These are phyloP conservation scores for Gobiocypris rarus DNA, from an alignment of 2,113 vertebrate species.

Conservation along the genomic window DNA sequence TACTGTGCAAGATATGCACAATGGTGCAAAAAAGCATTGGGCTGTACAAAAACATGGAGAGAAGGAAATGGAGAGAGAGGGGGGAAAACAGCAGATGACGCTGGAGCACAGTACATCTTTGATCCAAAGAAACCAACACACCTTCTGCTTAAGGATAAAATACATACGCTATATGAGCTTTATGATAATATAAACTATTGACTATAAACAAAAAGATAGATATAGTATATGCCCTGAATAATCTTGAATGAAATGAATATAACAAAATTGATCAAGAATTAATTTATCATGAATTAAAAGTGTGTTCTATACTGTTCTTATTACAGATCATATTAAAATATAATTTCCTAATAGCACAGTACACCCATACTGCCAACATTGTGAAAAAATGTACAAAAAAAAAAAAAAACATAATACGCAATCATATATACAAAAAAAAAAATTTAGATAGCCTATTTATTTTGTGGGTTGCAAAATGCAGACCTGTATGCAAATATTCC, in stretches of 20 bases:
- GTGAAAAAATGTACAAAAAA: not conserved
- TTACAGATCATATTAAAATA: too few relatives aligned
- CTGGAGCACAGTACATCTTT: not conserved
- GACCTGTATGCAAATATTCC: not conserved
- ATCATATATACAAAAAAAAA: not conserved
- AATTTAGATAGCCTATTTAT: not conserved
- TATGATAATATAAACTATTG: too few relatives aligned
- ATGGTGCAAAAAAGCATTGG: slow-evolving; percentile 33
- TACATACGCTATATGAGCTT: not conserved
- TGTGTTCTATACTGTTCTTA: too few relatives aligned
- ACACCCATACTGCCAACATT: too few relatives aligned
- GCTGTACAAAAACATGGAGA: slow-evolving; percentile 14
- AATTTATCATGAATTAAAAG: too few relatives aligned
- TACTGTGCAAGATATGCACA: slow-evolving; percentile 61
- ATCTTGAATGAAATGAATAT: too few relatives aligned
- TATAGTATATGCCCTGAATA: too few relatives aligned
- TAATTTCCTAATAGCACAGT: too few relatives aligned
- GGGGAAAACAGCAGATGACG: too few relatives aligned
- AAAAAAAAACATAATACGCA: not conserved
- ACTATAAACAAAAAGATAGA: too few relatives aligned
- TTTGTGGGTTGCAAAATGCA: not conserved
- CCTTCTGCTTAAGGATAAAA: not conserved
- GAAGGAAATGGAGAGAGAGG: not conserved
- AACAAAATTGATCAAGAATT: too few relatives aligned
- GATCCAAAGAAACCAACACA: not conserved